Percentiles rank a stretch among this genome's conserved stretches.
These are phyloP conservation scores for Scatophagus argus DNA, from an alignment of 2,113 vertebrate species.

Conservation along the genomic window DNA sequence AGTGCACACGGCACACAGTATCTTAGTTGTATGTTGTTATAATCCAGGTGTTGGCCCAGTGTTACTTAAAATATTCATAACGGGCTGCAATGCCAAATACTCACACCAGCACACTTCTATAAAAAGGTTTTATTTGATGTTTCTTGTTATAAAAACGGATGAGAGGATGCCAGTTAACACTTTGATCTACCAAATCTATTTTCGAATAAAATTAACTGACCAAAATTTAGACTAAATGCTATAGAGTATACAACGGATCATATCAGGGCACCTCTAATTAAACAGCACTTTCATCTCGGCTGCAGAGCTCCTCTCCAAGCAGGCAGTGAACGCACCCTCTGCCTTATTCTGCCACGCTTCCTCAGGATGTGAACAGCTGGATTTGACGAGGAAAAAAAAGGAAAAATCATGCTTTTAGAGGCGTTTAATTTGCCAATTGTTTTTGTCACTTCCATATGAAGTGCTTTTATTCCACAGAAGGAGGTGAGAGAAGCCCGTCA, in stretches of 20 bases:
- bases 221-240: slow-evolving; percentile 12
- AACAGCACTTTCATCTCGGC: slow-evolving; percentile 36
- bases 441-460: slow-evolving; percentile 42
- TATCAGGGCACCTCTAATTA: slow-evolving; percentile 21
- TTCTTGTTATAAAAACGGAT: slow-evolving; percentile 27
- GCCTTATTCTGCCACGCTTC: slow-evolving; percentile 56
- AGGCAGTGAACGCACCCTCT: slow-evolving; percentile 12
- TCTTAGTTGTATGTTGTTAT: slow-evolving; percentile 39
- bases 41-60: slow-evolving; percentile 28
- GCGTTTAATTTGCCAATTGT: not conserved
- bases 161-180: slow-evolving; percentile 23
- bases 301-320: slow-evolving; percentile 9
- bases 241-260: not conserved
- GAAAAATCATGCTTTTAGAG: slow-evolving; percentile 29
- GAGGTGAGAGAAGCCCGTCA: slow-evolving; percentile 1
- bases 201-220: slow-evolving; percentile 34
- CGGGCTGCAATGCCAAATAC: slow-evolving; percentile 50
- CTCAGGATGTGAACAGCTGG: slow-evolving; percentile 61
- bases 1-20: slow-evolving; percentile 35
- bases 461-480: slow-evolving; percentile 54
- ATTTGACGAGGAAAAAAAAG: slow-evolving; percentile 26
- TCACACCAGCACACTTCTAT: slow-evolving; percentile 55
- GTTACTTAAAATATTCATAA: slow-evolving; percentile 18
- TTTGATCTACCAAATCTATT: slow-evolving; percentile 31
- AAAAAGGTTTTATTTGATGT: slow-evolving; percentile 44